Base-by-base conservation (phyloP, 2,113 vertebrate genomes). In the Lontra canadensis region DNA sequence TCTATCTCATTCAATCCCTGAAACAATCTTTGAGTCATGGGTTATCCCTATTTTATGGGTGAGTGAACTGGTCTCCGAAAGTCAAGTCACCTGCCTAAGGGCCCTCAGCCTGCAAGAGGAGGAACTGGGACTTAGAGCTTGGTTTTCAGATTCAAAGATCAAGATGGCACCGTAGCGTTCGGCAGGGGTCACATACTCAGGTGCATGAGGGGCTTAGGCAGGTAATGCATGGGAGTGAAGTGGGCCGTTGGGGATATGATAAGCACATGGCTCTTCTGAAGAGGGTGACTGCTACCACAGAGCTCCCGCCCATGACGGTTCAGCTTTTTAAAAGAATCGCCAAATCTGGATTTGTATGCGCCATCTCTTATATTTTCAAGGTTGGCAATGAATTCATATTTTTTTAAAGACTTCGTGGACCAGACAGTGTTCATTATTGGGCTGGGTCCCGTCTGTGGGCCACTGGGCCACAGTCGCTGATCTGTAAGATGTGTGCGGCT, bases 141-240 rank as follows among this genome's bases (percentile, higher is more conserved):
- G 34, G 0, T 89, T 88, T 78, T 87, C 52, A 59, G 44, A 47
- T 34, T 57, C 20, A 49, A 3, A 81, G 11, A 36, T 88, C 78
- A 80, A 65, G 11, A 4, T 17, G 21, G 42, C 15, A 39, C 25
- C 14, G 3, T 2, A 6, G 57, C 21, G 17, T 71, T 42, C 31
- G n/a, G 20, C 52, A 47, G 59, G 55, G 42, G 17, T 67, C 52
- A 25, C 10, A 57, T 4, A 39, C 10, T 29, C 36, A 17, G 63
- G 2, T 1, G 0, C 63, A 0, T 0, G 20, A 3, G 4, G 0
- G 0, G 34, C 1, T 2, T 0, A 0, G 94, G 36, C 63, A 23
- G 94, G 36, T 71, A 23, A 76, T 44, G 7, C 13, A 3, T 6
- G 9, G 15, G 57, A n/a, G 21, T 31, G n/a, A 69, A 18, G 29